Evolutionary conservation across 2,113 vertebrate species (phyloP).

Genomic region (Stegastes partitus): DNA sequence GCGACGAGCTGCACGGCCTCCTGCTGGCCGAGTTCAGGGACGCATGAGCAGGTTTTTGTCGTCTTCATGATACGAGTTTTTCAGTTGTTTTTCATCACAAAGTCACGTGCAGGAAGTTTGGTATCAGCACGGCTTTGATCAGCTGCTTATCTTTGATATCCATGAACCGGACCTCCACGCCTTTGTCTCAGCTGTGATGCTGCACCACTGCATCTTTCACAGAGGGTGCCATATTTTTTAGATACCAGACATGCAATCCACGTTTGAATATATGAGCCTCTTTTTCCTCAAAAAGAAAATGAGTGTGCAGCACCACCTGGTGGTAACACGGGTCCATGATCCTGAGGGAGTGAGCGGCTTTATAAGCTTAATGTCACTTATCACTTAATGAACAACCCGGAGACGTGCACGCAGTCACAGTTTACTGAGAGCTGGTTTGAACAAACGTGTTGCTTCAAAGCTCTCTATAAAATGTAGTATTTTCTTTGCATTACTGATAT

Average conservation of each 20-base stretch:
- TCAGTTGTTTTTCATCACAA: neutral
- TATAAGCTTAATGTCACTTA: too few relatives aligned
- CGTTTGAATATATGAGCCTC: neutral
- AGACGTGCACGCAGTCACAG: too few relatives aligned
- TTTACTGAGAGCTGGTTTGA: too few relatives aligned
- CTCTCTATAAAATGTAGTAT: too few relatives aligned
- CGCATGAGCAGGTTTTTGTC: neutral
- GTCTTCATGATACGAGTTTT: neutral
- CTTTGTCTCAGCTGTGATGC: too few relatives aligned
- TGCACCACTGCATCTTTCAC: too few relatives aligned
- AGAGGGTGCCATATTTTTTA: neutral
- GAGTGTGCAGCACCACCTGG: constrained; percentile 46
- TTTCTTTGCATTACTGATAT: too few relatives aligned
- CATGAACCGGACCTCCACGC: too few relatives aligned
- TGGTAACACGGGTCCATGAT: constrained; percentile 1
- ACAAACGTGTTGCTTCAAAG: too few relatives aligned
- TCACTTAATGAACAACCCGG: too few relatives aligned
- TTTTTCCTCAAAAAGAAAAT: too few relatives aligned
- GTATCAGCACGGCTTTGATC: neutral
- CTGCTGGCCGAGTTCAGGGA: constrained; percentile 55
- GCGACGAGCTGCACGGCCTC: constrained; percentile 39
- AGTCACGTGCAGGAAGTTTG: neutral
- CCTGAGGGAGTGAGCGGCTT: neutral
- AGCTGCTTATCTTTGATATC: neutral
- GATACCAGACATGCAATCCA: neutral